Base-by-base conservation (phyloP, 2,888 invertebrate species). In the Icerya purchasi region DNA sequence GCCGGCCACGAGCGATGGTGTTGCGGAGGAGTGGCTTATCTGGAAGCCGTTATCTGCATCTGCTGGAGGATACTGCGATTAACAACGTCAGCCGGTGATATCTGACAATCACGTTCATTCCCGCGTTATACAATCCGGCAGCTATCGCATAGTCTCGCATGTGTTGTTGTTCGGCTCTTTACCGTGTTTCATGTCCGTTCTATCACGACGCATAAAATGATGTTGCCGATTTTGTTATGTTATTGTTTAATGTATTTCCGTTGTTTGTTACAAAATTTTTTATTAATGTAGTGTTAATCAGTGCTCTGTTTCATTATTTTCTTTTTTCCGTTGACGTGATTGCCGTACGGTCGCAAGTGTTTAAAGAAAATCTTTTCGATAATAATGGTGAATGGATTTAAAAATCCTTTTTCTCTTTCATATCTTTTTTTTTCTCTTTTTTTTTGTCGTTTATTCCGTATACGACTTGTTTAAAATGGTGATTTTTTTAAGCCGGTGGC, bases 151-250 rank as follows among this genome's bases (percentile, higher is more conserved):
- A n/a, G n/a, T n/a, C n/a, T n/a, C n/a, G n/a, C n/a, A n/a, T n/a
- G n/a, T n/a, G n/a, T n/a, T n/a, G n/a, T n/a, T n/a, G n/a, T n/a
- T n/a, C n/a, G n/a, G 10, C 22, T 21, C 21, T 19, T 55, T 55
- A 36, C 20, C 18, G 10, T 5, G 10, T n/a, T 20, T n/a, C 23
- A 23, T 53, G 3, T n/a, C 10, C 20, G 51, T 51, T 8, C 3
- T 8, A 23, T 18, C 22, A 23, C n/a, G 54, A 54, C n/a, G 54
- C 20, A 51, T 59, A 61, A 61, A 60, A 63, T 63, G 63, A 60
- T 61, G 58, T 58, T 63, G 60, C 36, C 36, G 36, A 62, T 56
- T 52, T 53, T 59, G 60, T 61, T 57, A 56, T 61, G 63, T 63
- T 63, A 61, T 60, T 60, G 57, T 60, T 61, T 61, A 60, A 60